Percentiles rank a stretch among this genome's conserved stretches.
These are phyloP conservation scores for Crenichthys baileyi DNA, from an alignment of 2,797 vertebrate species.

Conservation along the genomic window DNA sequence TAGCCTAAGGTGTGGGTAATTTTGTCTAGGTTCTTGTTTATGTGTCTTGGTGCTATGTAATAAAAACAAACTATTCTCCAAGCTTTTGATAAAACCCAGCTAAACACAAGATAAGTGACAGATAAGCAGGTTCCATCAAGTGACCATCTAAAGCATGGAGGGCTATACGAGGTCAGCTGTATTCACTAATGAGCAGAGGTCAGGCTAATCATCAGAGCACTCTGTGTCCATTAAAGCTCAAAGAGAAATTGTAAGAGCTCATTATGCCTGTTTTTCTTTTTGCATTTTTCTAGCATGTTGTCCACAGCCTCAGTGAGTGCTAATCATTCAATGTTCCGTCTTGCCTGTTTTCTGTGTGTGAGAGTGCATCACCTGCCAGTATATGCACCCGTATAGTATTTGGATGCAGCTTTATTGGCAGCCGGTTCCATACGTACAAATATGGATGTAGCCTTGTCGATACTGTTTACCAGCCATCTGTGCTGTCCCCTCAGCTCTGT, in stretches of 20 bases:
- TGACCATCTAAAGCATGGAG: constrained; percentile 42
- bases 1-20: constrained; percentile 10
- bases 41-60: constrained; percentile 21
- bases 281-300: constrained; percentile 50
- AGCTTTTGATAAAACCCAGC: constrained; percentile 39
- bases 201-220: constrained; percentile 64
- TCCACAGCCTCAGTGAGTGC: constrained; percentile 28
- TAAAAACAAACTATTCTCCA: constrained; percentile 20
- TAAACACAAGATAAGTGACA: constrained; percentile 45
- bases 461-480: constrained; percentile 70
- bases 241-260: constrained; percentile 54
- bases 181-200: constrained; percentile 44
- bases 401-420: constrained; percentile 47
- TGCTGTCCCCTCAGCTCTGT: constrained; percentile 53
- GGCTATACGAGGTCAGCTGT: constrained; percentile 35
- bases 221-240: constrained; percentile 70
- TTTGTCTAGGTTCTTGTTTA: constrained; percentile 25
- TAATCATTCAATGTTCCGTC: constrained; percentile 10
- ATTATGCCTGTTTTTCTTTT: constrained; percentile 56
- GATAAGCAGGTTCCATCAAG: constrained; percentile 47
- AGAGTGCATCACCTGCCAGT: not conserved
- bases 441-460: constrained; percentile 66
- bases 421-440: constrained; percentile 67
- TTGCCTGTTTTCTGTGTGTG: not conserved
- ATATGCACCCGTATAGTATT: constrained; percentile 27